Percentiles rank a stretch among this genome's conserved stretches.
Evolutionary conservation across 1,140 invertebrate species (phyloP).

Genomic region (Lasioglossum albipes): DNA sequence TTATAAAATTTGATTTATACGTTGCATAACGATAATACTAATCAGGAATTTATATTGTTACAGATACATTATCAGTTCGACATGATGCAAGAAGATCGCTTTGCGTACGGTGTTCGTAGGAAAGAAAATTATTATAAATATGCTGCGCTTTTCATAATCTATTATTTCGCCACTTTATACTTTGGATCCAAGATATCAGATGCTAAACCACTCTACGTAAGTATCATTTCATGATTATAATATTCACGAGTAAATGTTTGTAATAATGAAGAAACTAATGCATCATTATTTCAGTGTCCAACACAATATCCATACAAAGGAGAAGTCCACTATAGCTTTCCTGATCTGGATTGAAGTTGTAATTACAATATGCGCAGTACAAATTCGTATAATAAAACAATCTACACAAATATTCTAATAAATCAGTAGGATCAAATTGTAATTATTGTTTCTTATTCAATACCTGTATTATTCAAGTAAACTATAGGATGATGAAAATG

Average conservation of each 20-base stretch:
- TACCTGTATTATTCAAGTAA: background rate
- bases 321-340: slow-evolving; percentile 54
- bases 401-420: background rate
- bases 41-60: background rate
- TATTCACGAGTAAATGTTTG: background rate
- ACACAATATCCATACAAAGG: slow-evolving; percentile 34
- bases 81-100: slow-evolving; percentile 28
- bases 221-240: background rate
- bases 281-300: slow-evolving; percentile 43
- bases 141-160: background rate
- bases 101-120: background rate
- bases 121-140: fast-evolving
- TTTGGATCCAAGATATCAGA: background rate
- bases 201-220: background rate
- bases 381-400: slow-evolving; percentile 3
- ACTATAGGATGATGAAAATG: no score
- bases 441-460: slow-evolving; percentile 8
- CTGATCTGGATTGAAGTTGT: slow-evolving; percentile 13
- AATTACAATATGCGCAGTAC: background rate
- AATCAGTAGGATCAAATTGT: background rate
- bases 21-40: background rate
- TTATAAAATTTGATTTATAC: background rate
- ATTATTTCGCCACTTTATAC: fast-evolving
- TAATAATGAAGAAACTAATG: background rate
- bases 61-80: slow-evolving; percentile 3